These are phyloP conservation scores for Melipona beecheii DNA, from an alignment of 2,888 invertebrate genomes.

Conservation along the genomic window DNA sequence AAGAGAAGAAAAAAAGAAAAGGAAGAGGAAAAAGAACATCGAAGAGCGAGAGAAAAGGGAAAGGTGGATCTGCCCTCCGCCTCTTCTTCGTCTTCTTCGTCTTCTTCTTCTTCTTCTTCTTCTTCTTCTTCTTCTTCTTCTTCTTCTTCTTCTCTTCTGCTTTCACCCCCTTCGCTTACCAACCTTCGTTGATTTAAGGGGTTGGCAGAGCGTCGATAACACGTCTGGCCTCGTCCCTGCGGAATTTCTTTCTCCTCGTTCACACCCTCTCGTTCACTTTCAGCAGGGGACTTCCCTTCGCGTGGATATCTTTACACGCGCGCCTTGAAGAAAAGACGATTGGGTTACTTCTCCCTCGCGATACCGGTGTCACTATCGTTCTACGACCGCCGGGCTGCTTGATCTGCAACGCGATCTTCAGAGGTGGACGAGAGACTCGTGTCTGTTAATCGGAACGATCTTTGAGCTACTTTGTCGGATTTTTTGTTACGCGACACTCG, in stretches of 20 bases:
- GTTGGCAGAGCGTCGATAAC: constrained; percentile 73
- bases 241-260: constrained; percentile 31
- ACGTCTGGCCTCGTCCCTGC: constrained; percentile 55
- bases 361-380: constrained; percentile 52
- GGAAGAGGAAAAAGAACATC: constrained; percentile 18
- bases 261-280: background rate
- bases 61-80: constrained; percentile 35
- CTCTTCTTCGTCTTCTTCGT: constrained; percentile 25
- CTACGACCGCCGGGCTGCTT: constrained; percentile 24
- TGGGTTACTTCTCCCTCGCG: constrained; percentile 54
- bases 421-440: background rate
- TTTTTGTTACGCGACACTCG: background rate
- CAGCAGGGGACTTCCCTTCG: background rate
- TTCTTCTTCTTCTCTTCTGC: background rate
- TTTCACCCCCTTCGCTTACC: constrained; percentile 56
- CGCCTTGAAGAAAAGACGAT: constrained; percentile 53
- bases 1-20: constrained; percentile 3
- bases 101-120: background rate
- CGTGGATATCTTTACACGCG: constrained; percentile 59
- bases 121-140: too few species aligned
- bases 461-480: background rate
- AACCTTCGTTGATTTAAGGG: constrained; percentile 73
- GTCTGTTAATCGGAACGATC: background rate
- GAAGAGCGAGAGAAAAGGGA: constrained; percentile 29
- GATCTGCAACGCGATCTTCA: constrained; percentile 28